Conservation (phyloP, 2,797 vertebrate species). For the Huso huso region DNA sequence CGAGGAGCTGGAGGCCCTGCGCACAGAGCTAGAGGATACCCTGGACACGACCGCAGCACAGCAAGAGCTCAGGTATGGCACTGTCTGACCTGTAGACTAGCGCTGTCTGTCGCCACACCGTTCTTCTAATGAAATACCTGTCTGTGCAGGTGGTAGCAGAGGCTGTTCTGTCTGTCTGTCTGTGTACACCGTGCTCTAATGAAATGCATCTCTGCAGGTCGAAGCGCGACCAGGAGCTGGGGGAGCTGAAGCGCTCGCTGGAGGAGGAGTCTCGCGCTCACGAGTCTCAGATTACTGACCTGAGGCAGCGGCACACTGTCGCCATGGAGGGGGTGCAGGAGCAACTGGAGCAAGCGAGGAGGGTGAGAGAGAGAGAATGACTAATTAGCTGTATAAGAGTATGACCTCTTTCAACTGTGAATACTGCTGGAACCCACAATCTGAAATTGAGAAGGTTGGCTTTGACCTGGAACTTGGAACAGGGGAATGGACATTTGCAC, state of each 20-base stretch:
- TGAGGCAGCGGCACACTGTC: slow-evolving; percentile 59
- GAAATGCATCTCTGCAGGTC: slow-evolving; percentile 39
- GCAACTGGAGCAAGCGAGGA: slow-evolving; percentile 68
- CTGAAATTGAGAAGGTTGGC: too few species aligned
- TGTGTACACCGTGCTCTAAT: not conserved
- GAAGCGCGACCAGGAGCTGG: slow-evolving; percentile 63
- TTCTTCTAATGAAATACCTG: not conserved
- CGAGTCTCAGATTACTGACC: slow-evolving; percentile 62
- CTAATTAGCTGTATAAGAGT: too few species aligned
- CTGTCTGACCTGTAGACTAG: not conserved
- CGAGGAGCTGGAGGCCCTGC: slow-evolving; percentile 82
- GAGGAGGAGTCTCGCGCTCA: slow-evolving; percentile 68
- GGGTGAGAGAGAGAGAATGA: slow-evolving; percentile 38
- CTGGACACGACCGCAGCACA: slow-evolving; percentile 82
- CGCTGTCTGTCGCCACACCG: not conserved
- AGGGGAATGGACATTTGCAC: too few species aligned
- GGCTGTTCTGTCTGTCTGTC: slow-evolving; percentile 3
- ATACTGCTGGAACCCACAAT: too few species aligned
- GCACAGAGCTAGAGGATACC: slow-evolving; percentile 81
- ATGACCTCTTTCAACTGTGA: too few species aligned
- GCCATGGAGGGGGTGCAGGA: slow-evolving; percentile 64
- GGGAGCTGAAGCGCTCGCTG: slow-evolving; percentile 60
- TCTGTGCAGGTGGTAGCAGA: too few species aligned
- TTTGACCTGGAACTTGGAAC: too few species aligned
- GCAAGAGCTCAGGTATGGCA: slow-evolving; percentile 73